Base-by-base conservation (phyloP, 2,888 invertebrate genomes). In the Clepsis dumicolana region DNA sequence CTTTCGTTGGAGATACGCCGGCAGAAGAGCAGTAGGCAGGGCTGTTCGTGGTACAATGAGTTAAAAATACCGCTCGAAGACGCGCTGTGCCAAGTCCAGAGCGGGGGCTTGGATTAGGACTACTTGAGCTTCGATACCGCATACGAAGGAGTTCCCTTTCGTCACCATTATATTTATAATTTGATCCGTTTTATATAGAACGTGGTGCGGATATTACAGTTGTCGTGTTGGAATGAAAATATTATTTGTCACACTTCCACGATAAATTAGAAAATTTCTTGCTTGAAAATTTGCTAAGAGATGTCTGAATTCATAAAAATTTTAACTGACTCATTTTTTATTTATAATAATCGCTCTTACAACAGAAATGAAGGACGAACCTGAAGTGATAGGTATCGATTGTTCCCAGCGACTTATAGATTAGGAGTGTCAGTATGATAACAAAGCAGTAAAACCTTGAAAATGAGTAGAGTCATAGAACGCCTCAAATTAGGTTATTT, bases 21-120 rank as follows among this genome's bases (percentile, higher is more conserved):
- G 83, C 88, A 89, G 85, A 82, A 84, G 90, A 92, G 91, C 82
- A 86, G 83, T 88, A 82, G 78, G 85, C 88, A 83, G 85, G 87
- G 87, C 88, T 84, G 91, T 88, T 84, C 86, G 87, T 87, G 83
- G 86, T 86, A 92, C 88, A 93, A 90, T 93, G 93, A 93, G 93
- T 92, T 93, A 93, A 91, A 93, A 93, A 93, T 93, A 93, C 74
- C 91, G 90, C 91, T 91, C 90, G 73, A 89, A 91, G 93, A 93
- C 90, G 91, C 89, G 90, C 93, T 87, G 85, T 93, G 93, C 93
- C 93, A 93, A 93, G 84, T 90, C 86, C 80, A 81, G 74, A 82
- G 80, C 83, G 84, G 78, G 83, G 82, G 80, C 83, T 83, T 79
- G 85, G 85, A 87, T 86, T 87, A 86, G 84, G 87, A 85, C 86